Conservation (phyloP, 1,140 invertebrate species). For the Leptinotarsa defecta region DNA sequence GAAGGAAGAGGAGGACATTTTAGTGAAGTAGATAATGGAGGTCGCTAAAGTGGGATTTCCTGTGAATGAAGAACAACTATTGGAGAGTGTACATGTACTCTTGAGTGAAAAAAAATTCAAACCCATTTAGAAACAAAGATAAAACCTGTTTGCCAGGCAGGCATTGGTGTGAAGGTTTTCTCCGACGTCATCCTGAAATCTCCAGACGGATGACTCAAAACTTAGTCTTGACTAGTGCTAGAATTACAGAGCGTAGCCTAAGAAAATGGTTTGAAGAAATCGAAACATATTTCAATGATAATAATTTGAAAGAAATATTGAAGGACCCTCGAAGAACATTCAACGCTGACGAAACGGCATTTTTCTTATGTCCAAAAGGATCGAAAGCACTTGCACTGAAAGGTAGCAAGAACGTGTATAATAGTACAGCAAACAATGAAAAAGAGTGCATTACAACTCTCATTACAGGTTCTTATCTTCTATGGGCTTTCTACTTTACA, state of each 20-base stretch:
- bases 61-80: background rate
- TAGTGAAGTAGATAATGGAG: background rate
- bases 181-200: constrained; percentile 7
- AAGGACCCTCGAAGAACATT: too few species aligned
- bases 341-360: too few species aligned
- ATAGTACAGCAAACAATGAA: too few species aligned
- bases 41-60: background rate
- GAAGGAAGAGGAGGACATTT: background rate
- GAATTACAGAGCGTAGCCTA: background rate
- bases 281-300: too few species aligned
- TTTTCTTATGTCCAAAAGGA: too few species aligned
- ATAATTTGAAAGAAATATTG: too few species aligned
- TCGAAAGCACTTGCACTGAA: too few species aligned
- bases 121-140: background rate
- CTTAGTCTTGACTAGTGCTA: background rate
- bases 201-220: constrained; percentile 10
- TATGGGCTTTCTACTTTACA: too few species aligned
- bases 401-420: too few species aligned
- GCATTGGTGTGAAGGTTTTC: constrained; percentile 12
- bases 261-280: too few species aligned
- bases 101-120: background rate
- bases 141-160: constrained; percentile 15
- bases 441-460: too few species aligned
- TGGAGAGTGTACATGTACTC: background rate
- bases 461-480: too few species aligned